Evolutionary conservation across 2,113 vertebrate species (phyloP).

Genomic region (Coregonus clupeaformis): DNA sequence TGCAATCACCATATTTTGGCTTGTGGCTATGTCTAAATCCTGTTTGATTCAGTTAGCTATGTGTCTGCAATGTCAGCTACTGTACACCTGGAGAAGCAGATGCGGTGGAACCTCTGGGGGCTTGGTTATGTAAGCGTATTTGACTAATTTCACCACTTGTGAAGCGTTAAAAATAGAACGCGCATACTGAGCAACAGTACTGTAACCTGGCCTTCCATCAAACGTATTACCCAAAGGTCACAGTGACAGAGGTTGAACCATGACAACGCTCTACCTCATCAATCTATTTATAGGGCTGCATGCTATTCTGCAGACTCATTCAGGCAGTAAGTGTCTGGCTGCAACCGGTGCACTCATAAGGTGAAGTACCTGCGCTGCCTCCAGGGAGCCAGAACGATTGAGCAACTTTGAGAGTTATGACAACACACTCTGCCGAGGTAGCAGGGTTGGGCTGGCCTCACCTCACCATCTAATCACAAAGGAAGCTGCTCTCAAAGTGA

Average conservation of each 20-base stretch:
- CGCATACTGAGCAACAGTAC: background rate
- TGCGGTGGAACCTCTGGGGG: background rate
- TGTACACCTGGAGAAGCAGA: background rate
- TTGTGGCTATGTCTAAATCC: slow-evolving; percentile 15
- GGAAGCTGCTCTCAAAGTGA: slow-evolving; percentile 46
- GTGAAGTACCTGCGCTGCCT: slow-evolving; percentile 46
- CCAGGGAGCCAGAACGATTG: slow-evolving; percentile 28
- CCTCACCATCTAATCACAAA: slow-evolving; percentile 42
- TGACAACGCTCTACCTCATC: slow-evolving; percentile 38
- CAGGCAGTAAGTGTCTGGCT: slow-evolving; percentile 23
- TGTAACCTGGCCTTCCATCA: background rate
- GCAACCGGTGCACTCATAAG: slow-evolving; percentile 39
- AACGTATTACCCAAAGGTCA: slow-evolving; percentile 43
- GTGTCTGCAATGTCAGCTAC: no score
- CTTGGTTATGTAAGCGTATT: background rate
- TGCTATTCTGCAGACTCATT: slow-evolving; percentile 27
- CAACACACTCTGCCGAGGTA: slow-evolving; percentile 30
- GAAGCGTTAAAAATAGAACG: background rate
- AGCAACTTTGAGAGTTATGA: slow-evolving; percentile 45
- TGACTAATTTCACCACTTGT: background rate
- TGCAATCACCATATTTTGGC: slow-evolving; percentile 36
- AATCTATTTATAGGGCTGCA: slow-evolving; percentile 38
- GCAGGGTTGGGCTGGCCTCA: slow-evolving; percentile 17
- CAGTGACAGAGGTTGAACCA: slow-evolving; percentile 38
- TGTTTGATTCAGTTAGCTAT: slow-evolving; percentile 15